These are phyloP conservation scores for Sinhomidia bicolor DNA, from an alignment of 2,888 invertebrate genomes.

Conservation along the genomic window DNA sequence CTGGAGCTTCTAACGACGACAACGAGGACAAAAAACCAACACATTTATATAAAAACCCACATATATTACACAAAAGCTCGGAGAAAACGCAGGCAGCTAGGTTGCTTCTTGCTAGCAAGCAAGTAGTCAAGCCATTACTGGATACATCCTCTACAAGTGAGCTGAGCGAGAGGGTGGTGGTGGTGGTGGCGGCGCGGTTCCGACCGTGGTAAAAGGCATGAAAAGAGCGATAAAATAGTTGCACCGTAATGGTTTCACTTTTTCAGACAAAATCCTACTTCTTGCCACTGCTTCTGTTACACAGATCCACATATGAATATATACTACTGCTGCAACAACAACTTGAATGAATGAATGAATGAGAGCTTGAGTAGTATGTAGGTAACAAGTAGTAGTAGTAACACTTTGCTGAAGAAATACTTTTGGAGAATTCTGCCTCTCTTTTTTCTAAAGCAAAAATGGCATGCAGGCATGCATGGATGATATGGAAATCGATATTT, in stretches of 20 bases:
- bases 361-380: slow-evolving; percentile 1
- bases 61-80: background rate
- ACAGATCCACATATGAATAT: background rate
- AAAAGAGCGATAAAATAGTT: slow-evolving; percentile 64
- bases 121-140: background rate
- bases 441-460: background rate
- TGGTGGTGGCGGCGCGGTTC: slow-evolving; percentile 31
- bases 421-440: background rate
- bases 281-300: background rate
- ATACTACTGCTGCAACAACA: background rate
- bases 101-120: too few species aligned
- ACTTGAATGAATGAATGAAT: slow-evolving; percentile 25
- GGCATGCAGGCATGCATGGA: slow-evolving; percentile 45
- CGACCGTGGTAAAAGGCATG: slow-evolving; percentile 45
- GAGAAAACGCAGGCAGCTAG: background rate
- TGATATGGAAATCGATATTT: slow-evolving; percentile 65
- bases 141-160: slow-evolving; percentile 8
- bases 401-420: background rate
- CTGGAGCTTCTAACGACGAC: background rate
- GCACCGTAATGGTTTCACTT: slow-evolving; percentile 69
- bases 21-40: slow-evolving; percentile 41
- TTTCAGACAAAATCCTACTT: slow-evolving; percentile 43
- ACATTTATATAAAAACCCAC: slow-evolving; percentile 25
- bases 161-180: background rate
- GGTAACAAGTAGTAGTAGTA: slow-evolving; percentile 29